A percentile compares a stretch with the other conserved stretches of the same genome.
Evolutionary conservation across 2,888 invertebrate species (phyloP).

Genomic region (Agrochola lychnidis): DNA sequence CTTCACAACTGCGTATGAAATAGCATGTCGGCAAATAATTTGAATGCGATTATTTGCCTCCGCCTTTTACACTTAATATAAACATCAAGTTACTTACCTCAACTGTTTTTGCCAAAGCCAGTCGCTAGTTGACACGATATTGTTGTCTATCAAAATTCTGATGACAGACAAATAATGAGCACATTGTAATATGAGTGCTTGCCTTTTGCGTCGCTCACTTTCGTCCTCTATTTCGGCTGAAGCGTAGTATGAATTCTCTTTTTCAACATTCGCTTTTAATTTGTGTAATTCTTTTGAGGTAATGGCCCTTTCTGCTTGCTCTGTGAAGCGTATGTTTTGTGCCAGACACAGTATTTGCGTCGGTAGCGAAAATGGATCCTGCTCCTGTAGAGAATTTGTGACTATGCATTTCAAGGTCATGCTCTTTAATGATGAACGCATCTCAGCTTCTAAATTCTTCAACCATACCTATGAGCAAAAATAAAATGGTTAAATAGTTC

Average conservation of each 20-base stretch:
- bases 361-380: slow-evolving; percentile 91
- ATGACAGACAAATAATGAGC: slow-evolving; percentile 97
- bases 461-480: slow-evolving; percentile 92
- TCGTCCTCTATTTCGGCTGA: slow-evolving; percentile 89
- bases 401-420: slow-evolving; percentile 91
- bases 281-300: slow-evolving; percentile 91
- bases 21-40: background rate
- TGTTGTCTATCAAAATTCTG: slow-evolving; percentile 93
- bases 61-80: background rate
- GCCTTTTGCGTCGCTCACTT: slow-evolving; percentile 95
- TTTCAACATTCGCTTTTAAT: slow-evolving; percentile 87
- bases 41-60: background rate
- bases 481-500: background rate
- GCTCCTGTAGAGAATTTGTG: slow-evolving; percentile 86
- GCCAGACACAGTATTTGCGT: slow-evolving; percentile 95
- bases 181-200: slow-evolving; percentile 97
- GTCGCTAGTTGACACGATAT: slow-evolving; percentile 92
- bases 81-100: slow-evolving; percentile 87
- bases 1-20: background rate
- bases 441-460: slow-evolving; percentile 94
- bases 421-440: slow-evolving; percentile 93
- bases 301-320: slow-evolving; percentile 95
- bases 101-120: slow-evolving; percentile 99
- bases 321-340: slow-evolving; percentile 96
- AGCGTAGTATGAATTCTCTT: slow-evolving; percentile 88